Conservation (phyloP, 2,888 invertebrate species). For the Anthrax anthrax region DNA sequence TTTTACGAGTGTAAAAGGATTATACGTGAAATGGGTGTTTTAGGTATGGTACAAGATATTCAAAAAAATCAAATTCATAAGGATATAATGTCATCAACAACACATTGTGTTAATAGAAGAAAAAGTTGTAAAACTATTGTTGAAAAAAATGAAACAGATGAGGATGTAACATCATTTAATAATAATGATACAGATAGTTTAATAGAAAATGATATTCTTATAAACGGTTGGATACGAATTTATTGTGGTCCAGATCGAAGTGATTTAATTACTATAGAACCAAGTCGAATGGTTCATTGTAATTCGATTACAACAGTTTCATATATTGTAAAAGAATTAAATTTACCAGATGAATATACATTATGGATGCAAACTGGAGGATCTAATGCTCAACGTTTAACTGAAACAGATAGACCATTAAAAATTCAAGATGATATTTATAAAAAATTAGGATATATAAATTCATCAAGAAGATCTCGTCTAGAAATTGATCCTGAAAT, state of each 20-base stretch:
- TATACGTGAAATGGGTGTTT: constrained; percentile 10
- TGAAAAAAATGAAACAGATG: constrained; percentile 3
- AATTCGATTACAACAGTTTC: constrained; percentile 8
- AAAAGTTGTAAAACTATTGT: constrained; percentile 4
- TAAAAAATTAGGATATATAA: constrained; percentile 43
- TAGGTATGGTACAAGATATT: constrained; percentile 6
- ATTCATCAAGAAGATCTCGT: constrained; percentile 42
- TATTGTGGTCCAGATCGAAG: constrained; percentile 16
- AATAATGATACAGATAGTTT: not conserved
- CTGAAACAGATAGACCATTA: constrained; percentile 41
- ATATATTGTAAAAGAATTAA: constrained; percentile 13
- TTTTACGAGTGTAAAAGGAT: no score
- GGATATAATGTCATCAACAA: not conserved
- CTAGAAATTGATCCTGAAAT: constrained; percentile 52
- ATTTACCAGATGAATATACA: constrained; percentile 14
- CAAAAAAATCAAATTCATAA: not conserved
- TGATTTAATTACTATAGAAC: constrained; percentile 13
- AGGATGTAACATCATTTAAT: not conserved
- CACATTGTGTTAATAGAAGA: not conserved
- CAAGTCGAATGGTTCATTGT: constrained; percentile 15
- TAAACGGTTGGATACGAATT: constrained; percentile 14
- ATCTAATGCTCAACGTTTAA: constrained; percentile 40
- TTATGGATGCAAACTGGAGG: constrained; percentile 39
- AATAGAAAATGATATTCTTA: not conserved
- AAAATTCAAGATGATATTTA: constrained; percentile 47